Percentiles rank a stretch among this genome's conserved stretches.
These are phyloP conservation scores for Microctonus aethiopoides DNA, from an alignment of 2,888 invertebrate genomes.

Conservation along the genomic window DNA sequence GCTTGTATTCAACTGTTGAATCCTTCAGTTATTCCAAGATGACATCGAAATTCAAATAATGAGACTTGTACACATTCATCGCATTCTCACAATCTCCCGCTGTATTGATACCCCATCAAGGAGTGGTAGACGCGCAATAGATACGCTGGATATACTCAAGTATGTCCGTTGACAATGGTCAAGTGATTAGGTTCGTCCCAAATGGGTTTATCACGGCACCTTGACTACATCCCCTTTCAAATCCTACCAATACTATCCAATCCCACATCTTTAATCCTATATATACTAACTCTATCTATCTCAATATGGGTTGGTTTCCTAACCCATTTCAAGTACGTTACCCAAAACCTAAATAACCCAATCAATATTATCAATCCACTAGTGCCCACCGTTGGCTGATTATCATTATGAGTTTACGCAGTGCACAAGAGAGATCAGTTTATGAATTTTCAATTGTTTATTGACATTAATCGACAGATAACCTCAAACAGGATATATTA, in stretches of 20 bases:
- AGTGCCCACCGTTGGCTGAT: constrained; percentile 4
- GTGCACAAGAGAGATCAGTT: constrained; percentile 5
- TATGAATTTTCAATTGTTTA: constrained; percentile 13
- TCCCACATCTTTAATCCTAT: background rate
- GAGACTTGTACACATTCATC: background rate
- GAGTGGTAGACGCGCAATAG: constrained; percentile 7
- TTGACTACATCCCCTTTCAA: constrained; percentile 2
- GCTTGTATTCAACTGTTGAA: too few relatives aligned
- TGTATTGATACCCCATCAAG: background rate
- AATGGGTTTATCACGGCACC: constrained; percentile 20
- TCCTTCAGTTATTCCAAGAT: background rate
- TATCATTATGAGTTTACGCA: background rate
- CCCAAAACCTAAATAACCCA: background rate
- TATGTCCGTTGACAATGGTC: constrained; percentile 22
- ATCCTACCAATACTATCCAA: background rate
- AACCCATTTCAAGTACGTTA: background rate
- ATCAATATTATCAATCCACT: background rate
- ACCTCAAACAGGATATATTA: constrained; percentile 2
- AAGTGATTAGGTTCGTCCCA: constrained; percentile 25
- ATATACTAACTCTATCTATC: background rate
- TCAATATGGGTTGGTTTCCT: background rate
- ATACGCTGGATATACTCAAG: constrained; percentile 12
- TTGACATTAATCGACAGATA: constrained; percentile 18
- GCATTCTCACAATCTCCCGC: background rate
- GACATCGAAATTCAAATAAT: background rate